Evolutionary conservation across 2,113 vertebrate species (phyloP), one percentile per base, ranked within the genome.

Genomic region (Clupea harengus): DNA sequence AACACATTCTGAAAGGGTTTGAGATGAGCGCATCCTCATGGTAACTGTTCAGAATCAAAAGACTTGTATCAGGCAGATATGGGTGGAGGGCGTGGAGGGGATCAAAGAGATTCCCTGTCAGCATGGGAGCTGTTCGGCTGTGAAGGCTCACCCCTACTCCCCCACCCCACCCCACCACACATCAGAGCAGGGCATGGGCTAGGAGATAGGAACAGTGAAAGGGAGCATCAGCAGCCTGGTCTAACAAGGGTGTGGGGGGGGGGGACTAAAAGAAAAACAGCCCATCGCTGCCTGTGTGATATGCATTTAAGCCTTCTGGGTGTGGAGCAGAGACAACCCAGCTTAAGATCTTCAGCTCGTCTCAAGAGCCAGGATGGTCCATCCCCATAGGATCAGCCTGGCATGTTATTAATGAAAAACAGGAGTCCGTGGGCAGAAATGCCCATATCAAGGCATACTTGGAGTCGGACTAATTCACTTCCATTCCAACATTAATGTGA

Each of bases 101-200:
- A 92, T 95, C 91, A 93, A 94, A 95, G 91, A 91, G 84, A 91
- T 89, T 91, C 91, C 88, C 86, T 22, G 88, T 84, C 91, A 90
- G 92, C 88, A 82, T 85, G 89, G 87, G 89, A 90, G 90, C 89
- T 82, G 84, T 86, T 90, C 83, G 88, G 86, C 89, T 89, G 86
- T 87, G 90, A 92, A 92, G 86, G 89, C 82, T 91, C 88, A 87
- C 81, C 75, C 50, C 84, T 88, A 17, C 83, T 28, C 45, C 72
- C 72, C 72, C 72, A 32, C 72, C 72, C 28, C 72, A 78, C 72
- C 72, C 72, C 72, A 32, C 72, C 72, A 10, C 72, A 78, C 72
- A 78, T 78, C 13, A 15, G 25, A 78, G 67, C 28, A 75, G 72
- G 72, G 25, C 39, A 78, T 17, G 28, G 72, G 39, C 72, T 18